Conservation (phyloP, 2,888 invertebrate genomes). For the Ellobium chinense region DNA sequence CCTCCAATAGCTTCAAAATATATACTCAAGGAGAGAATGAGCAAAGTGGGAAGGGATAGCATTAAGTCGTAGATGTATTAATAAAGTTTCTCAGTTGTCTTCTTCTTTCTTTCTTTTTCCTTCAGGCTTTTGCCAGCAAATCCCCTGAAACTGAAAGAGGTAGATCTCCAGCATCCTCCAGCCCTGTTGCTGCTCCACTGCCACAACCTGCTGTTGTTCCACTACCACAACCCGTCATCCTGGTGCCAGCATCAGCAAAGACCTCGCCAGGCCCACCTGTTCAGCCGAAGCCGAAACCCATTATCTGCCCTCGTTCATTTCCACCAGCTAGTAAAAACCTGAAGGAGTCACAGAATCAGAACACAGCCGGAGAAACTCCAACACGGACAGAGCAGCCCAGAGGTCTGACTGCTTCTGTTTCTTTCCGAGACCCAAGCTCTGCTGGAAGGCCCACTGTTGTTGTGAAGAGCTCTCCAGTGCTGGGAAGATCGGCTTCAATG, state of each 20-base stretch:
- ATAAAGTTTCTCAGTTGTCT: too few species aligned
- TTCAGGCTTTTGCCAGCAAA: slow-evolving; percentile 43
- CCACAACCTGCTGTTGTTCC: too few species aligned
- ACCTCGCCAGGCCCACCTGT: too few species aligned
- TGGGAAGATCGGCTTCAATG: slow-evolving; percentile 13
- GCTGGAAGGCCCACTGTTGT: neutral
- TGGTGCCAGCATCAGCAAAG: too few species aligned
- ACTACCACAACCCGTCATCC: too few species aligned
- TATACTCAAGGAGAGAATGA: too few species aligned
- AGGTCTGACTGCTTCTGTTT: neutral
- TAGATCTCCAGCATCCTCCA: neutral
- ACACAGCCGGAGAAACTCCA: slow-evolving; percentile 9
- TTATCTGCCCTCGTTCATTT: slow-evolving; percentile 28
- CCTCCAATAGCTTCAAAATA: too few species aligned
- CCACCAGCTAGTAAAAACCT: slow-evolving; percentile 42
- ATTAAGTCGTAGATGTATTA: too few species aligned
- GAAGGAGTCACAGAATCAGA: slow-evolving; percentile 46
- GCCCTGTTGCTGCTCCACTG: neutral
- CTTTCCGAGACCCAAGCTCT: neutral
- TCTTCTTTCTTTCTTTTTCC: neutral
- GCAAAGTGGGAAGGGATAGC: too few species aligned
- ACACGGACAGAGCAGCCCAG: neutral
- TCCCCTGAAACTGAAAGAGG: neutral
- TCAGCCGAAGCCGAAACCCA: slow-evolving; percentile 10
- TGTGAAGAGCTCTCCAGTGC: neutral